These are phyloP conservation scores for Diglossa cyanea DNA, from an alignment of 2,797 vertebrate species.

Conservation along the genomic window DNA sequence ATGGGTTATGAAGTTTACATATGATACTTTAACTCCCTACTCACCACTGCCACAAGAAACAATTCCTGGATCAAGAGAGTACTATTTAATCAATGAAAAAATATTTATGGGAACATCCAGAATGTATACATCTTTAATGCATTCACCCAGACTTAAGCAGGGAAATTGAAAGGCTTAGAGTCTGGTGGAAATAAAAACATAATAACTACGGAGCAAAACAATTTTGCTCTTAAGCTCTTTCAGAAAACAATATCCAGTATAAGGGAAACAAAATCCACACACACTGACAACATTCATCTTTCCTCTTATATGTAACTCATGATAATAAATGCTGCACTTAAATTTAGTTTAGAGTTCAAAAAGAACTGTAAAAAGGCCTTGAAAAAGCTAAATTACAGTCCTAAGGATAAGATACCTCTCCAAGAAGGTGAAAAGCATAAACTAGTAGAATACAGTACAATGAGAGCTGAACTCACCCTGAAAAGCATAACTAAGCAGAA, in stretches of 20 bases:
- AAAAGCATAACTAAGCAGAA: too few relatives aligned
- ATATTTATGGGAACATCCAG: neutral
- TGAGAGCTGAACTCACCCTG: too few relatives aligned
- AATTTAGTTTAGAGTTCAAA: neutral
- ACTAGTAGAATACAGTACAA: too few relatives aligned
- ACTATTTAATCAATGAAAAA: neutral
- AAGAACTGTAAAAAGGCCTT: neutral
- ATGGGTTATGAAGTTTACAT: neutral
- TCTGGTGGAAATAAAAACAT: neutral
- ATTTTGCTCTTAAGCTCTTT: neutral
- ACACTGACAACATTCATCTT: neutral
- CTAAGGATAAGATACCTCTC: neutral
- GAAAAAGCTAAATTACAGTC: neutral
- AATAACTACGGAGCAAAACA: neutral
- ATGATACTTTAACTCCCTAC: neutral
- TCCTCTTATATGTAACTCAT: neutral
- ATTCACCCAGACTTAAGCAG: neutral
- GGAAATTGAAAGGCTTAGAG: neutral
- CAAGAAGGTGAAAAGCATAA: too few relatives aligned
- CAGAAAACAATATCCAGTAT: neutral
- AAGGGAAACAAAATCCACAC: neutral
- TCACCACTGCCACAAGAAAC: neutral
- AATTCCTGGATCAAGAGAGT: neutral
- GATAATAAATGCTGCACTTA: neutral
- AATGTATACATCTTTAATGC: neutral